Conservation (phyloP, 2,888 invertebrate genomes). For the Lochmaea capreae region DNA sequence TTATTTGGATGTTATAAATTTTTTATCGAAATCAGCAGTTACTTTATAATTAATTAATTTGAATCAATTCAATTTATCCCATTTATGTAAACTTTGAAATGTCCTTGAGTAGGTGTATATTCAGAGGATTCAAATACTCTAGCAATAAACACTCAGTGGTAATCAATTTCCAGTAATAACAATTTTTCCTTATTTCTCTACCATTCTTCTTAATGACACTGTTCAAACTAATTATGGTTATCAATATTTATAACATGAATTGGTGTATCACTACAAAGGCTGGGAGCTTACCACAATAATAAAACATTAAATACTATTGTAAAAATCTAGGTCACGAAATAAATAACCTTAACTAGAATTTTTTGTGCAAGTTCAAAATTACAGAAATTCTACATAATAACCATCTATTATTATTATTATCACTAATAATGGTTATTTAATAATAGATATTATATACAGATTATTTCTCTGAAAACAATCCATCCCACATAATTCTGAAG, state of each 20-base stretch:
- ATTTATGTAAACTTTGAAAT: too few relatives aligned
- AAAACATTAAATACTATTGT: constrained; percentile 1
- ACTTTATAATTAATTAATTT: too few relatives aligned
- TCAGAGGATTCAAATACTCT: too few relatives aligned
- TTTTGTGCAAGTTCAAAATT: not conserved
- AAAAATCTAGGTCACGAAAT: not conserved
- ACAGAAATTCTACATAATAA: not conserved
- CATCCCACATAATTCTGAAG: too few relatives aligned
- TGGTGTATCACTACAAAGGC: constrained; percentile 14
- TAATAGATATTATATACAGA: not conserved
- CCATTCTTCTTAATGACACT: not conserved
- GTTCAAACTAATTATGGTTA: constrained; percentile 1
- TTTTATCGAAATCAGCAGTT: too few relatives aligned
- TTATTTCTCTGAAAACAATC: too few relatives aligned
- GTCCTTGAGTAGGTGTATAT: too few relatives aligned
- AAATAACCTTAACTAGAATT: not conserved
- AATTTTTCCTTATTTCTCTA: not conserved
- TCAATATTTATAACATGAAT: constrained; percentile 14
- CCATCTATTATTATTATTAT: too few relatives aligned
- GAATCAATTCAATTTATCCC: too few relatives aligned
- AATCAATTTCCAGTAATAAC: not conserved
- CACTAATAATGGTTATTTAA: constrained; percentile 5
- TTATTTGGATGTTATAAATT: too few relatives aligned
- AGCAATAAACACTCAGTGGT: too few relatives aligned
- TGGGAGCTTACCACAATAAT: not conserved